phyloP scores from a whole-genome alignment of 2,888 invertebrate species.

The Trissolcus brochymenae region DNA sequence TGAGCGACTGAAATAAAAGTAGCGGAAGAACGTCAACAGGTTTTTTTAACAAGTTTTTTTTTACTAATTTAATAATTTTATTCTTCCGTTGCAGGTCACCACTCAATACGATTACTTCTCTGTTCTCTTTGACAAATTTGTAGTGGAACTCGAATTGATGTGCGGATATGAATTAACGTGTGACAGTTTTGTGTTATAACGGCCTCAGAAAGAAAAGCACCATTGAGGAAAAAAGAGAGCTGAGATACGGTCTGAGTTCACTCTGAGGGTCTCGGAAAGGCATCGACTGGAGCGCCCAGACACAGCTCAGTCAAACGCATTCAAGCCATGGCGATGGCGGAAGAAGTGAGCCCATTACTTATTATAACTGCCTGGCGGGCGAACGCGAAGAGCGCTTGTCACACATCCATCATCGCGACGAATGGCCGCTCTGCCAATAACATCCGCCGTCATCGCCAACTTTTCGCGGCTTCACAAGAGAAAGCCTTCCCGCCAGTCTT shows the following conservation, averaged over 20 bases:
- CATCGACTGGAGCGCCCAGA: conserved; percentile 44
- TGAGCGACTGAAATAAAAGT: no score
- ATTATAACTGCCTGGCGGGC: conserved; percentile 76
- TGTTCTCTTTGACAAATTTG: conserved; percentile 69
- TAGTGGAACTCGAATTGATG: conserved; percentile 71
- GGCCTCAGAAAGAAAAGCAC: conserved; percentile 60
- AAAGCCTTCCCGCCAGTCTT: conserved; percentile 39
- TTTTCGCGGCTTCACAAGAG: conserved; percentile 70
- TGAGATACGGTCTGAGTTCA: conserved; percentile 66
- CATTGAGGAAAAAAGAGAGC: conserved; percentile 62
- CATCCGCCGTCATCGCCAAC: conserved; percentile 76
- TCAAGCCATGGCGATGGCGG: conserved; percentile 68
- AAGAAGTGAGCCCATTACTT: conserved; percentile 76
- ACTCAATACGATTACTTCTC: conserved; percentile 44
- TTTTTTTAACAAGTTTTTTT: no score
- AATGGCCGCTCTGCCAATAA: conserved; percentile 76
- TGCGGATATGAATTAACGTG: conserved; percentile 75
- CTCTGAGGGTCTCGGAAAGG: conserved; percentile 51
- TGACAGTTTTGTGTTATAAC: conserved; percentile 76
- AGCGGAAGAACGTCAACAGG: no score
- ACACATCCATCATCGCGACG: conserved; percentile 76
- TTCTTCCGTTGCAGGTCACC: conserved; percentile 47
- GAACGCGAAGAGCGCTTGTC: conserved; percentile 71
- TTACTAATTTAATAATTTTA: no score
- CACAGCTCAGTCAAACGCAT: conserved; percentile 63